These are phyloP conservation scores for Drosophila parvula DNA, from an alignment of 1,140 invertebrate genomes.

Conservation along the genomic window DNA sequence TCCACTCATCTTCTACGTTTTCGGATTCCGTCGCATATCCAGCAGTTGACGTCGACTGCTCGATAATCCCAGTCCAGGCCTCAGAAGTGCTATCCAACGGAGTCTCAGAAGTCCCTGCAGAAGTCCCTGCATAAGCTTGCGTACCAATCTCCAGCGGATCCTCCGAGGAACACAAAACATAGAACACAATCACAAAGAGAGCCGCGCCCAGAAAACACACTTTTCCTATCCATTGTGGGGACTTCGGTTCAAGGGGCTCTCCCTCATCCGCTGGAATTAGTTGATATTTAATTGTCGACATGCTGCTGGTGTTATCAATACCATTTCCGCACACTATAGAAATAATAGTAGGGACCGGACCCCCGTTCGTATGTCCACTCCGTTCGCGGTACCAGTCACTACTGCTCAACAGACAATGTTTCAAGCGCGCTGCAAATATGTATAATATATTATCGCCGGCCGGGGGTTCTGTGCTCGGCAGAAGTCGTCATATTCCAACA, in stretches of 20 bases:
- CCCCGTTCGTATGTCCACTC: constrained; percentile 4
- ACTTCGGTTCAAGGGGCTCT: neutral
- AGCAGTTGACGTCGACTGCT: too few relatives aligned
- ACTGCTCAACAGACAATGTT: neutral
- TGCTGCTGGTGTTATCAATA: constrained; percentile 5
- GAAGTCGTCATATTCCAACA: constrained; percentile 3
- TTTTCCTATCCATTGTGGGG: constrained; percentile 6
- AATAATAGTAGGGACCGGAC: neutral
- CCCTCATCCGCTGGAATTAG: constrained; percentile 21
- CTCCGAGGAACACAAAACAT: neutral
- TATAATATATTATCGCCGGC: constrained; percentile 2
- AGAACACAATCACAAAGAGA: constrained; percentile 11
- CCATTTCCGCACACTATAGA: constrained; percentile 9
- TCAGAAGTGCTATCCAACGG: neutral
- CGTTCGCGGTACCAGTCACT: constrained; percentile 3
- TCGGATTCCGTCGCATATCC: neutral
- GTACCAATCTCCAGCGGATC: neutral
- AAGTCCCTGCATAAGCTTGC: too few relatives aligned
- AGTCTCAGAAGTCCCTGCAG: too few relatives aligned
- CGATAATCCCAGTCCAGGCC: neutral
- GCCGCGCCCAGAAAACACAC: neutral
- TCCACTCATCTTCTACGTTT: neutral
- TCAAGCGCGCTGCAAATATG: neutral
- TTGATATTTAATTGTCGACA: constrained; percentile 44
- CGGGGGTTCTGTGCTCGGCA: neutral